phyloP scores from a whole-genome alignment of 2,797 vertebrate species.

The Pitangus sulphuratus region DNA sequence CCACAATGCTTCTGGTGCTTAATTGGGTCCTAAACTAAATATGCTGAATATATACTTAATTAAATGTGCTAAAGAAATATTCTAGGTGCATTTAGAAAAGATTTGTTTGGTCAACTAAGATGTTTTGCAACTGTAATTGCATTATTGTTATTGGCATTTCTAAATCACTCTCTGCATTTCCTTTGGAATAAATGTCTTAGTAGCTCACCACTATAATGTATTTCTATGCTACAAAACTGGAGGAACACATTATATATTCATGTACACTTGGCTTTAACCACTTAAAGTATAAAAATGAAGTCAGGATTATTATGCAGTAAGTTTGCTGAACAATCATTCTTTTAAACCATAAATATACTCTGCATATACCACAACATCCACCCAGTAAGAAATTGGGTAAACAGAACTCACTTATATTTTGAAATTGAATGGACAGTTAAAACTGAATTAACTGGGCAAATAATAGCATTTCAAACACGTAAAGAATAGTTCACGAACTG shows the following conservation, averaged over 20 bases:
- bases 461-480: background rate
- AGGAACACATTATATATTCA: conserved; percentile 65
- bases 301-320: conserved; percentile 50
- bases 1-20: conserved; percentile 29
- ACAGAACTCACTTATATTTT: background rate
- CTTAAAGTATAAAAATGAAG: conserved; percentile 57
- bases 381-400: conserved; percentile 14
- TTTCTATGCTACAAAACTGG: conserved; percentile 56
- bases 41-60: conserved; percentile 64
- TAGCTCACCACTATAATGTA: conserved; percentile 61
- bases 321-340: conserved; percentile 56
- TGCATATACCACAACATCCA: conserved; percentile 9
- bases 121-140: conserved; percentile 69
- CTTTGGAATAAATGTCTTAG: conserved; percentile 70
- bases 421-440: conserved; percentile 23
- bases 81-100: conserved; percentile 65
- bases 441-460: conserved; percentile 29
- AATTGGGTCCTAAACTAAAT: conserved; percentile 71
- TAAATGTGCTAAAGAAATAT: conserved; percentile 71
- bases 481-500: background rate
- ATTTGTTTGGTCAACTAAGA: conserved; percentile 70
- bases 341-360: conserved; percentile 59
- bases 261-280: conserved; percentile 60
- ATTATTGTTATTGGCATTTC: conserved; percentile 69
- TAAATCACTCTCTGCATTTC: conserved; percentile 68